A percentile compares a stretch with the other conserved stretches of the same genome.
Conservation (phyloP, 2,888 invertebrate species). For the Caenorhabditis japonica region DNA sequence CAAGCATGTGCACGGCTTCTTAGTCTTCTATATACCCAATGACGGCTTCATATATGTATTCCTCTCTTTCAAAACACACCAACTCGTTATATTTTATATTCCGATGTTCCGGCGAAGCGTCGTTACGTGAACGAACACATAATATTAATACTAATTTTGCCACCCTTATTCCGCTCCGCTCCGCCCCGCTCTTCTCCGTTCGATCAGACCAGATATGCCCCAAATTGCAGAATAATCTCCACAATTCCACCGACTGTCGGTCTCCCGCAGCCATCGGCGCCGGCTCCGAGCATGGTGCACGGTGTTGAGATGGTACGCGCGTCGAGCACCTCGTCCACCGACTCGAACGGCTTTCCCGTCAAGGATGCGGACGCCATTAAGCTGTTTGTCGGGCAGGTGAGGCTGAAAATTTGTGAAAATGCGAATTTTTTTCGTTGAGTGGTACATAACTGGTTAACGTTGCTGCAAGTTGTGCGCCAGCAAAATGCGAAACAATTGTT, state of each 20-base stretch:
- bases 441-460: too few species aligned
- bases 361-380: conserved; percentile 83
- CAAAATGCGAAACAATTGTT: too few species aligned
- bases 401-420: neutral
- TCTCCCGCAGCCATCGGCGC: conserved; percentile 19
- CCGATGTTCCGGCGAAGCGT: too few species aligned
- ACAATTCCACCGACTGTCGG: conserved; percentile 44
- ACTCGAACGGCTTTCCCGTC: conserved; percentile 77
- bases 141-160: too few species aligned
- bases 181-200: neutral
- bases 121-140: too few species aligned
- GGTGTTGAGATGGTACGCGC: conserved; percentile 40
- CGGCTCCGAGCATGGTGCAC: conserved; percentile 8
- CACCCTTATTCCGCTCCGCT: too few species aligned
- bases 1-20: conserved; percentile 1
- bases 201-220: too few species aligned
- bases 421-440: neutral
- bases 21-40: neutral
- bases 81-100: too few species aligned
- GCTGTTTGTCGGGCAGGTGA: conserved; percentile 85
- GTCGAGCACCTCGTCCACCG: conserved; percentile 71
- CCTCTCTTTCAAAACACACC: neutral
- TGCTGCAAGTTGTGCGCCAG: too few species aligned
- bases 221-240: conserved; percentile 9
- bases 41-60: too few species aligned